phyloP scores from a whole-genome alignment of 2,888 invertebrate species.

The Drosophila nigricruria region DNA sequence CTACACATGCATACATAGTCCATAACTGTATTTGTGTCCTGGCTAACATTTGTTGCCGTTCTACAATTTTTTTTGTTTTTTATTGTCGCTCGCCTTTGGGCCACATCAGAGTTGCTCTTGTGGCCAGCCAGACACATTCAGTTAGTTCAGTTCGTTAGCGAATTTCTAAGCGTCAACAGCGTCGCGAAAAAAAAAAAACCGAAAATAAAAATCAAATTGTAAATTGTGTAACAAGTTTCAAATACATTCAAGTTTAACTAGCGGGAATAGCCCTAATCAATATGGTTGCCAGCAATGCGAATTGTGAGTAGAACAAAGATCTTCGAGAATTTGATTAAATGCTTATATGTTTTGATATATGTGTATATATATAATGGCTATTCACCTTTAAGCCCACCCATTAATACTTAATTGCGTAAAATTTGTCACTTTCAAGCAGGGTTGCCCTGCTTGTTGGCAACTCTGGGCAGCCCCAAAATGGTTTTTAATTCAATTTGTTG shows the following conservation, averaged over 20 bases:
- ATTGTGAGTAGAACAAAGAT: slow-evolving; percentile 60
- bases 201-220: slow-evolving; percentile 1
- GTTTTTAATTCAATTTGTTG: slow-evolving; percentile 59
- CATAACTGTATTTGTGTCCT: slow-evolving; percentile 35
- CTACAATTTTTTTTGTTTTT: slow-evolving; percentile 19
- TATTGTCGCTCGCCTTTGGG: slow-evolving; percentile 36
- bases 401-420: slow-evolving; percentile 12
- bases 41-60: slow-evolving; percentile 27
- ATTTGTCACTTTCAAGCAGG: neutral
- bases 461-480: slow-evolving; percentile 16
- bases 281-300: slow-evolving; percentile 74
- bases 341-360: neutral
- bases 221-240: slow-evolving; percentile 1
- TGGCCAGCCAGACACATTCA: slow-evolving; percentile 42
- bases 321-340: neutral
- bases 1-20: slow-evolving; percentile 31
- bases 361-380: neutral
- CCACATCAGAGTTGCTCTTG: slow-evolving; percentile 37
- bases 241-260: neutral
- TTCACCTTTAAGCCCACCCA: neutral
- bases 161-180: slow-evolving; percentile 65
- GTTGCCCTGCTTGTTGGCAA: slow-evolving; percentile 5
- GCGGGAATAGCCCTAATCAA: slow-evolving; percentile 9
- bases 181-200: slow-evolving; percentile 13
- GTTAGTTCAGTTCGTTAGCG: slow-evolving; percentile 62